Evolutionary conservation across 2,888 invertebrate species (phyloP).

Genomic region (Mimas tiliae): DNA sequence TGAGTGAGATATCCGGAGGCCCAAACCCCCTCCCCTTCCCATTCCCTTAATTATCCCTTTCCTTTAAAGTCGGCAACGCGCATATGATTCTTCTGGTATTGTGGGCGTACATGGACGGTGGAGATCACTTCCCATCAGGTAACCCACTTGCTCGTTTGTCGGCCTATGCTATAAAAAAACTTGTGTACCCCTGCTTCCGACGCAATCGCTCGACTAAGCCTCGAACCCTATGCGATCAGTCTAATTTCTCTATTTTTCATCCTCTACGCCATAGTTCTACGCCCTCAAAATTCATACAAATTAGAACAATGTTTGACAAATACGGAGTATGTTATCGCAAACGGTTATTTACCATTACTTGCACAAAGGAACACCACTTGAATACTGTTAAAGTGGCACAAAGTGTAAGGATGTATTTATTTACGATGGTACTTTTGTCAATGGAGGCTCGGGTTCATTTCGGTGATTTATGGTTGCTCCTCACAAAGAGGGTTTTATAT

Average conservation of each 20-base stretch:
- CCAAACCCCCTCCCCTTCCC: too few species aligned
- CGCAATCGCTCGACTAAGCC: background rate
- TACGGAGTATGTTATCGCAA: constrained; percentile 43
- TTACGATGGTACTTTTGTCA: constrained; percentile 75
- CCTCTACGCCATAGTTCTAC: too few species aligned
- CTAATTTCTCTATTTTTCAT: background rate
- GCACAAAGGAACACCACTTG: constrained; percentile 55
- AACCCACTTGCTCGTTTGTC: too few species aligned
- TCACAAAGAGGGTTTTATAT: constrained; percentile 69
- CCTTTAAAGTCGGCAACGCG: too few species aligned
- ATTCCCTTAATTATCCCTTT: too few species aligned
- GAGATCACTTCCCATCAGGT: too few species aligned
- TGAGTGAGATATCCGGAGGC: too few species aligned
- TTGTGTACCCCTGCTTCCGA: background rate
- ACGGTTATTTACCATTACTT: constrained; percentile 55
- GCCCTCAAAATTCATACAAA: constrained; percentile 35
- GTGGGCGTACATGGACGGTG: too few species aligned
- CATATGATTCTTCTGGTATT: too few species aligned
- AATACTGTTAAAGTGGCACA: constrained; percentile 49
- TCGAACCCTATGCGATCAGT: background rate
- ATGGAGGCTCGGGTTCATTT: constrained; percentile 66
- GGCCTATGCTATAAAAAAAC: too few species aligned
- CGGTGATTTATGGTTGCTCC: constrained; percentile 72
- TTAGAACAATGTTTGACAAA: constrained; percentile 43
- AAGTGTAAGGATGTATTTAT: constrained; percentile 66